Base-by-base conservation (phyloP, 2,888 invertebrate species). In the Bugulina stolonifera region DNA sequence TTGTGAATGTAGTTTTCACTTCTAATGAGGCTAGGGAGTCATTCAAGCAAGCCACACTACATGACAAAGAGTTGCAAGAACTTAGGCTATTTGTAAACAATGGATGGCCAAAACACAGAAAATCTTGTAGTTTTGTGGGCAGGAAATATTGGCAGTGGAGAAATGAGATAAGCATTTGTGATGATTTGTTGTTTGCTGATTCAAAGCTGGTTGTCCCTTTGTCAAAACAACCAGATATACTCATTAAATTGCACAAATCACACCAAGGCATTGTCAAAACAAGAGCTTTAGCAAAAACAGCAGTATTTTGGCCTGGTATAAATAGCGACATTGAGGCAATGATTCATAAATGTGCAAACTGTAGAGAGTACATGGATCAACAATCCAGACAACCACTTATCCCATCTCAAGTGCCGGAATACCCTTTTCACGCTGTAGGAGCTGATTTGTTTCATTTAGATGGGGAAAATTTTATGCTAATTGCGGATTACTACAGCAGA, bases 231-330 rank as follows among this genome's bases (percentile, higher is more conserved):
- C 10, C 10, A 14, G 52, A 75, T 54, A 72, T 27, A 35, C 72
- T 72, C 14, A 73, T 71, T 10, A 29, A 72, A 3, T 29, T 72
- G 69, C 64, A 72, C 29, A 32, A 25, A 18, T 32, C 22, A 3
- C 72, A 72, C 35, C 25, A 14, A 18, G 72, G 69, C n/a, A 72
- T 72, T 5, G 25, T 25, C 54, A 70, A 69, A n/a, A 69, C 69
- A 35, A 70, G 23, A 71, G 3, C 2, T 10, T 23, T 69, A 35
- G 72, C 72, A 5, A 14, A 54, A 69, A 18, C 3, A 27, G 54
- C 54, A n/a, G 27, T 72, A 3, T 72, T 52, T 52, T 72, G 72
- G 72, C 64, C 72, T 25, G 43, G 43, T 5, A 72, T 72, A 25
- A 29, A 72, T 69, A 10, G 69, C 14, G 64, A 69, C 10, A 25